A percentile compares a stretch with the other conserved stretches of the same genome.
phyloP scores from a whole-genome alignment of 2,797 vertebrate species.

The Sphenopsis melanotis region DNA sequence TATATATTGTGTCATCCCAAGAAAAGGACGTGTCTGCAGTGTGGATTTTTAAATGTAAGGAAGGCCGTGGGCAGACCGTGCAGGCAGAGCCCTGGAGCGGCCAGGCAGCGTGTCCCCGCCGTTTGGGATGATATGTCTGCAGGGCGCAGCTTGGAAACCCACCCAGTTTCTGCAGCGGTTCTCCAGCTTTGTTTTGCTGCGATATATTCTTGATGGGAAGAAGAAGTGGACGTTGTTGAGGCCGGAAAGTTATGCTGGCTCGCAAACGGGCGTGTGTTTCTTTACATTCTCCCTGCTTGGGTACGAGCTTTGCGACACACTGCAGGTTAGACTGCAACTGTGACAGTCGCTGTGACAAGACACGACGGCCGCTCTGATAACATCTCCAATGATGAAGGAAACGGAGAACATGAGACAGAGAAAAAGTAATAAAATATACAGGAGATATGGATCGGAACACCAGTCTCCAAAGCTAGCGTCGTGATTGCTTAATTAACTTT shows the following conservation, averaged over 20 bases:
- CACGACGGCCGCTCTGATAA: not conserved
- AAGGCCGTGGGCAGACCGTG: not conserved
- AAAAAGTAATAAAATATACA: slow-evolving; percentile 28
- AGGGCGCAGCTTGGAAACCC: not conserved
- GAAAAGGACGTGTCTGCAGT: not conserved
- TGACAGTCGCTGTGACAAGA: not conserved
- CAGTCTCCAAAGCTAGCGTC: not conserved
- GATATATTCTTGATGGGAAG: not conserved
- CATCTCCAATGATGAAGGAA: slow-evolving; percentile 42
- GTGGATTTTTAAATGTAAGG: not conserved
- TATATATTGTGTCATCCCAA: not conserved
- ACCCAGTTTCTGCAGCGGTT: not conserved
- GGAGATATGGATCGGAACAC: slow-evolving; percentile 42
- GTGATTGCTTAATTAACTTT: slow-evolving; percentile 13
- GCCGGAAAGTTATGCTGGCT: not conserved
- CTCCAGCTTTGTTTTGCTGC: not conserved
- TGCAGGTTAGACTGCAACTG: not conserved
- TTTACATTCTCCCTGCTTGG: not conserved
- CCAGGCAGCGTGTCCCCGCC: accelerated
- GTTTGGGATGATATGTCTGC: not conserved
- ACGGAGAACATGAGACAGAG: slow-evolving; percentile 2
- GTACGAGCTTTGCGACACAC: not conserved
- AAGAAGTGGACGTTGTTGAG: not conserved
- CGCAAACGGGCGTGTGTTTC: not conserved
- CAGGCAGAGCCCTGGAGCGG: not conserved